Evolutionary conservation across 2,888 invertebrate species (phyloP).

Genomic region (Hedya salicella): DNA sequence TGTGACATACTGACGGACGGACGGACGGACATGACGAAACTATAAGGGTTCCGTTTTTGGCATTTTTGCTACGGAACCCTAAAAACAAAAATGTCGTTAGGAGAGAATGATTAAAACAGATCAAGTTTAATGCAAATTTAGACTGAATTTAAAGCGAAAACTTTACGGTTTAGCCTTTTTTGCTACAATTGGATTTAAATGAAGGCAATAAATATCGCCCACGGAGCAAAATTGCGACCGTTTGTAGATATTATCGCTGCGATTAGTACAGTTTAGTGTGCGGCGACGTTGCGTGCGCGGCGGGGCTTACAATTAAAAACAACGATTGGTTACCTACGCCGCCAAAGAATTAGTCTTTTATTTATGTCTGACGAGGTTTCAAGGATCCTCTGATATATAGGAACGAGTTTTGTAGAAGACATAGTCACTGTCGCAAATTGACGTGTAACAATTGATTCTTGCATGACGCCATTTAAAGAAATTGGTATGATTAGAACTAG

Average conservation of each 20-base stretch:
- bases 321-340: constrained; percentile 22
- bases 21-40: too few species aligned
- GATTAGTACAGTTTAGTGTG: constrained; percentile 71
- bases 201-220: constrained; percentile 70
- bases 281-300: constrained; percentile 69
- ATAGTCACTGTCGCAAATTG: not conserved
- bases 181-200: constrained; percentile 67
- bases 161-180: constrained; percentile 45
- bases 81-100: too few species aligned
- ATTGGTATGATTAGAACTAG: not conserved
- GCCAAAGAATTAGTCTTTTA: constrained; percentile 29
- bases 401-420: constrained; percentile 11
- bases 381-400: constrained; percentile 16
- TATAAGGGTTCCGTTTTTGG: too few species aligned
- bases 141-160: not conserved
- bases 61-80: too few species aligned
- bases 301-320: constrained; percentile 32
- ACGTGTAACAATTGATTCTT: not conserved
- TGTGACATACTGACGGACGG: too few species aligned
- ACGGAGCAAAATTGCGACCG: constrained; percentile 64
- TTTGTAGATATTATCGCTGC: constrained; percentile 65
- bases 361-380: constrained; percentile 31
- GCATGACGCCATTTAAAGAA: not conserved
- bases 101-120: too few species aligned
- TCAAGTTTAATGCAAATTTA: too few species aligned